Percentiles rank a stretch among this genome's conserved stretches.
These are phyloP conservation scores for Morpho achilles DNA, from an alignment of 2,888 invertebrate genomes.

Conservation along the genomic window DNA sequence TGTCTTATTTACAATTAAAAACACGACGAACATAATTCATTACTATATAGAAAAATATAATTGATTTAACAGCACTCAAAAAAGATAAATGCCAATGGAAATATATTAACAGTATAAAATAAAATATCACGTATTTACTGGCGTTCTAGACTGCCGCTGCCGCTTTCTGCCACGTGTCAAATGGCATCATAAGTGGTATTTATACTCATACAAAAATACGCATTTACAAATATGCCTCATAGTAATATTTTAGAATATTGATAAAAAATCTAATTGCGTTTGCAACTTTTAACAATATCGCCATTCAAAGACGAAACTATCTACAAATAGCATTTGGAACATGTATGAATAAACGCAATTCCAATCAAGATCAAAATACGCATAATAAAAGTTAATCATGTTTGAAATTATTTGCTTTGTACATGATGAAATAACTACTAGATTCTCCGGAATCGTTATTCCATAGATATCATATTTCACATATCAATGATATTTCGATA, in stretches of 20 bases:
- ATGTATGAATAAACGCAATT: no score
- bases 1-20: slow-evolving; percentile 44
- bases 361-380: no score
- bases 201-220: slow-evolving; percentile 42
- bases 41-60: slow-evolving; percentile 38
- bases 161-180: slow-evolving; percentile 24
- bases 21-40: slow-evolving; percentile 33
- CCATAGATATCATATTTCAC: no score
- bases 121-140: slow-evolving; percentile 41
- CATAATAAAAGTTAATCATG: no score
- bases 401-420: no score
- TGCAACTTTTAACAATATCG: no score
- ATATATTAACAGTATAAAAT: slow-evolving; percentile 40
- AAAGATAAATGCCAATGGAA: slow-evolving; percentile 54
- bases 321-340: slow-evolving; percentile 21
- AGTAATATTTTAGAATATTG: slow-evolving; percentile 25
- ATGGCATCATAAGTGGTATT: slow-evolving; percentile 6
- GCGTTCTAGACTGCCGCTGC: slow-evolving; percentile 22
- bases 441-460: no score
- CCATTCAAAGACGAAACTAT: slow-evolving; percentile 7
- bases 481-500: no score
- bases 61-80: slow-evolving; percentile 38
- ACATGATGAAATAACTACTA: no score
- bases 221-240: slow-evolving; percentile 31
- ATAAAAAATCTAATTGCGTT: no score